A percentile compares a stretch with the other conserved stretches of the same genome.
Evolutionary conservation across 2,113 vertebrate species (phyloP).

Genomic region (human): GRCh38 chr2:221206001-221206500

Average conservation of each 20-base stretch:
- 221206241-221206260: constrained; percentile 48
- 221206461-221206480: not conserved
- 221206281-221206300: not conserved
- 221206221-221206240: constrained; percentile 57
- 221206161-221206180: constrained; percentile 1
- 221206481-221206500: not conserved
- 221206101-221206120: not conserved
- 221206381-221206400: constrained; percentile 20
- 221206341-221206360: not conserved
- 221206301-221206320: constrained; percentile 13
- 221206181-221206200: constrained; percentile 46
- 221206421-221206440: not conserved
- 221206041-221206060: too few species aligned
- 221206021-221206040: too few species aligned
- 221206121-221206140: constrained; percentile 59
- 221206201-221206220: constrained; percentile 56
- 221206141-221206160: constrained; percentile 44
- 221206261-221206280: constrained; percentile 4
- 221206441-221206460: not conserved
- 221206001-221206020: too few species aligned
- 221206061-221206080: not conserved
- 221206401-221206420: not conserved
- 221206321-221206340: not conserved
- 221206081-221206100: not conserved
- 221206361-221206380: constrained; percentile 55